A percentile compares a stretch with the other conserved stretches of the same genome.
Conservation (phyloP, 2,888 invertebrate genomes). For the Cataglyphis altisquamis region DNA sequence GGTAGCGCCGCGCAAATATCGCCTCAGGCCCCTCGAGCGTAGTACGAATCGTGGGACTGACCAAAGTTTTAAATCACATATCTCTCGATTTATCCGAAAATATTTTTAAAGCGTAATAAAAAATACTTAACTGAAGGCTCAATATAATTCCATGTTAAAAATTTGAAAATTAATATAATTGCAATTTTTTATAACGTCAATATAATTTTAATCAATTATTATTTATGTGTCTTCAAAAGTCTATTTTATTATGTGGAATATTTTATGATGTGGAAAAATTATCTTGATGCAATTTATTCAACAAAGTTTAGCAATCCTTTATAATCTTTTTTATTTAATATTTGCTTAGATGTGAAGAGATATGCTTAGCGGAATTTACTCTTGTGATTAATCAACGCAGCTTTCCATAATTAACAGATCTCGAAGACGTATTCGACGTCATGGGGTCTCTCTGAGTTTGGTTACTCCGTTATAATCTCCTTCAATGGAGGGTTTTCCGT, state of each 20-base stretch:
- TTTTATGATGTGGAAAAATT: neutral
- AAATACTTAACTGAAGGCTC: neutral
- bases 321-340: neutral
- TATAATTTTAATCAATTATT: neutral
- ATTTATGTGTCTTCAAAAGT: neutral
- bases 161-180: neutral
- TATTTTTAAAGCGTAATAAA: neutral
- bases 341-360: neutral
- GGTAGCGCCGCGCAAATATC: conserved; percentile 35
- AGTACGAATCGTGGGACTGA: conserved; percentile 37
- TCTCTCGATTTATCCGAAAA: conserved; percentile 21
- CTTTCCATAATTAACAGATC: conserved; percentile 62
- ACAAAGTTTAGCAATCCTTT: neutral
- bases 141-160: neutral
- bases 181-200: neutral
- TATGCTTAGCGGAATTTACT: conserved; percentile 9
- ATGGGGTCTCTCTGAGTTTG: conserved; percentile 50
- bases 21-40: conserved; percentile 10
- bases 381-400: conserved; percentile 49
- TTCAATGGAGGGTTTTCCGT: conserved; percentile 68
- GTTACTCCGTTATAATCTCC: conserved; percentile 68
- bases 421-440: conserved; percentile 32
- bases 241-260: neutral
- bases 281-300: neutral
- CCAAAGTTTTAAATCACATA: conserved; percentile 16